A percentile compares a stretch with the other conserved stretches of the same genome.
Evolutionary conservation across 2,888 invertebrate species (phyloP).

Genomic region (Agonopterix subpropinquella): DNA sequence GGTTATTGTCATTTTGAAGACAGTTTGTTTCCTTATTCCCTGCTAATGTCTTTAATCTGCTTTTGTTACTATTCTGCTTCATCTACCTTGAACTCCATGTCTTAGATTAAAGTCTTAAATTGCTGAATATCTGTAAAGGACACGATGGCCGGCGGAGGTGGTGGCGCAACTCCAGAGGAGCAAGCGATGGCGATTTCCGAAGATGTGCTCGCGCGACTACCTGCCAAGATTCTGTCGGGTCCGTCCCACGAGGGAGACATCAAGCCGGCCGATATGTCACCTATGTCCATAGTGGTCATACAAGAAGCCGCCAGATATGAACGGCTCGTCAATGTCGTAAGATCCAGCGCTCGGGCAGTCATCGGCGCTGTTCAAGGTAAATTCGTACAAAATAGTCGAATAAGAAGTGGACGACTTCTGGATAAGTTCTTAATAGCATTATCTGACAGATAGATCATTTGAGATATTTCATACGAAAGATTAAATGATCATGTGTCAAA

Average conservation of each 20-base stretch:
- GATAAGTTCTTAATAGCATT: too few species aligned
- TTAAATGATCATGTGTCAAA: too few species aligned
- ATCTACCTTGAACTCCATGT: too few species aligned
- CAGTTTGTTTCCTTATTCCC: too few species aligned
- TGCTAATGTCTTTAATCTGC: too few species aligned
- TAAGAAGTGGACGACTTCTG: too few species aligned
- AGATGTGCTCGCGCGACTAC: constrained; percentile 86
- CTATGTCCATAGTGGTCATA: constrained; percentile 95
- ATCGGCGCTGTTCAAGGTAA: constrained; percentile 92
- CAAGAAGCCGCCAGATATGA: constrained; percentile 91
- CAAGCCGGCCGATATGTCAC: constrained; percentile 87
- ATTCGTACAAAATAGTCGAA: too few species aligned
- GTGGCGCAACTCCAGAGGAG: constrained; percentile 84
- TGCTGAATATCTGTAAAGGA: constrained; percentile 60
- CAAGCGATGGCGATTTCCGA: constrained; percentile 85
- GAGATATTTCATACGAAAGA: too few species aligned
- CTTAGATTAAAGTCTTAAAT: too few species aligned
- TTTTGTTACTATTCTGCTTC: too few species aligned
- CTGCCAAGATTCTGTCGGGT: constrained; percentile 80
- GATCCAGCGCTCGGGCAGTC: constrained; percentile 84
- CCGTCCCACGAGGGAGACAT: constrained; percentile 80
- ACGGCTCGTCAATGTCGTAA: constrained; percentile 82
- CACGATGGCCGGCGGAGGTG: constrained; percentile 74
- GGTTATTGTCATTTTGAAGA: too few species aligned
- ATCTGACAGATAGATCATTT: too few species aligned